These are phyloP conservation scores for Phyto melanocephala DNA, from an alignment of 2,888 invertebrate genomes.

Conservation along the genomic window DNA sequence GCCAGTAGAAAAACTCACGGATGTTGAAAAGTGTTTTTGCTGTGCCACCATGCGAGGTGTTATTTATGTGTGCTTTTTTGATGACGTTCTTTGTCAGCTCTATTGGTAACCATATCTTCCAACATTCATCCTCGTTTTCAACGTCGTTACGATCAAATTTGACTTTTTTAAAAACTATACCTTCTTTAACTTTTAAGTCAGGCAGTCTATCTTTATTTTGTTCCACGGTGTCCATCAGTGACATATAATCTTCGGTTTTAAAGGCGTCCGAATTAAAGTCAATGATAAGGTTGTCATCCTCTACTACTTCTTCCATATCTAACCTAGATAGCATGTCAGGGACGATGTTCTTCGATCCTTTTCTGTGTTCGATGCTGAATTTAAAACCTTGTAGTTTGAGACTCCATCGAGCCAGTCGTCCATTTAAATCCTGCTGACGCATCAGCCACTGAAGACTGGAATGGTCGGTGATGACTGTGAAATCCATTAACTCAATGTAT, in stretches of 20 bases:
- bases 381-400: constrained; percentile 66
- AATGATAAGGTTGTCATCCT: background rate
- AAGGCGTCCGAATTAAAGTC: background rate
- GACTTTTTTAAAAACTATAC: background rate
- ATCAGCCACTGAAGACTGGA: constrained; percentile 37
- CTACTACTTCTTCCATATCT: background rate
- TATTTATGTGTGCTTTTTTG: background rate
- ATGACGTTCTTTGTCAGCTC: background rate
- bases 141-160: background rate
- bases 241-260: background rate
- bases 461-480: constrained; percentile 38
- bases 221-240: background rate
- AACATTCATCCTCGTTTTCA: background rate
- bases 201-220: background rate
- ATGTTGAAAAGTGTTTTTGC: too few relatives aligned
- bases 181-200: background rate
- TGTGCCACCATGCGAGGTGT: background rate
- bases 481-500: constrained; percentile 48
- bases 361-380: constrained; percentile 65
- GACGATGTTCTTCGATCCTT: background rate
- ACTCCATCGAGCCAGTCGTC: constrained; percentile 67
- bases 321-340: background rate
- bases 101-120: background rate
- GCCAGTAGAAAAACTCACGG: too few relatives aligned
- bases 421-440: constrained; percentile 24